Evolutionary conservation across 2,797 vertebrate genomes (phyloP), one percentile per base, ranked within the genome.

Genomic region (Saguinus oedipus): DNA sequence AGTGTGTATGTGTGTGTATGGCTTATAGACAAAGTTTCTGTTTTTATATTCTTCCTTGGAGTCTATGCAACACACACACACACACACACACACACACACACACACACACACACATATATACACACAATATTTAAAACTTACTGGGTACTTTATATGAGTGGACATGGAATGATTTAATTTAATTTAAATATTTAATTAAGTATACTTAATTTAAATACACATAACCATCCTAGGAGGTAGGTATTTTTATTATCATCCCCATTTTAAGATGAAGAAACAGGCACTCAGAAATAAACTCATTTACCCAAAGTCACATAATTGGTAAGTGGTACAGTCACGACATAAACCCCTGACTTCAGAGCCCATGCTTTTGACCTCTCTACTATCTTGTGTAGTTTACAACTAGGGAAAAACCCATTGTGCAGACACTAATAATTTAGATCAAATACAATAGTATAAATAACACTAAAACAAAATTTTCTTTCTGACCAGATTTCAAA

Each of bases 401-500:
- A 24, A 44, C 20, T 46, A 33, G 44, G 53, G 64, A 55, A 61
- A 48, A 85, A 46, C 27, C 42, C 27, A 39, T 26, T 85, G 79
- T 72, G n/a, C 17, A 61, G 83, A 50, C 33, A 30, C n/a, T 61
- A 50, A 59, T 78, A 75, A 85, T 93, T 55, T 48, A 50, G 48
- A 50, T 61, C 36, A 88, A 94, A 81, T 89, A 13, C 5, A 78
- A 44, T 20, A 82, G 26, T 50, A 44, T 57, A 86, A 95, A 85
- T 81, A 80, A 83, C 84, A 68, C 64, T 79, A 79, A 64, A 85
- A 50, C 19, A 84, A 95, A 48, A 64, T 50, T 30, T 61, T 86
- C 24, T 88, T 90, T 94, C 50, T 88, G 72, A 92, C 24, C 42
- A 64, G 44, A 88, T 84, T 76, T 97, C 27, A 70, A 93, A 61